These are phyloP conservation scores for Antechinus stuartii DNA, from an alignment of 2,113 vertebrate genomes.

Conservation along the genomic window DNA sequence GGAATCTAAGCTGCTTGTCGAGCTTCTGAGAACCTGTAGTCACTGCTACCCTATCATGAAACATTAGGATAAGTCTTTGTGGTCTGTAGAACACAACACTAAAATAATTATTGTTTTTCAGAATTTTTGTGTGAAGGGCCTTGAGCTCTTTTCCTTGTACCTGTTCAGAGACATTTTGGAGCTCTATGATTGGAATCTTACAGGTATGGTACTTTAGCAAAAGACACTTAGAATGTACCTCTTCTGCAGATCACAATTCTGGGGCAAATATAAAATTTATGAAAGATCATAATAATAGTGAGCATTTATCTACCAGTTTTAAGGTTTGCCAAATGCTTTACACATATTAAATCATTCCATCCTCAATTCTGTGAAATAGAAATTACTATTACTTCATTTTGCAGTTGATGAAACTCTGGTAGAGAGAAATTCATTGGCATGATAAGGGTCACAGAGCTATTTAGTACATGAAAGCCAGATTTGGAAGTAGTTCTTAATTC, in stretches of 20 bases:
- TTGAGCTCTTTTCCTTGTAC: slow-evolving; percentile 95
- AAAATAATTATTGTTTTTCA: slow-evolving; percentile 75
- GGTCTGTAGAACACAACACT: neutral
- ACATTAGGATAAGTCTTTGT: neutral
- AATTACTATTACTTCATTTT: neutral
- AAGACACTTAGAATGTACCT: neutral
- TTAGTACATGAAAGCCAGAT: neutral
- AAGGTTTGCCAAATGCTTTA: neutral
- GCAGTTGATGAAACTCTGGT: neutral
- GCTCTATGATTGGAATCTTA: slow-evolving; percentile 99
- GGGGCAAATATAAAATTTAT: neutral
- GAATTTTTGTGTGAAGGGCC: slow-evolving; percentile 97
- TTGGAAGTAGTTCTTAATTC: neutral
- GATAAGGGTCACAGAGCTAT: neutral
- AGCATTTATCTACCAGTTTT: neutral
- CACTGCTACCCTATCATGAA: neutral
- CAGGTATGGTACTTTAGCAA: slow-evolving; percentile 84
- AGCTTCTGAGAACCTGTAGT: neutral
- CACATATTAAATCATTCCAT: neutral
- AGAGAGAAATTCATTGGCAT: neutral
- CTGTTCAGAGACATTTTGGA: slow-evolving; percentile 97
- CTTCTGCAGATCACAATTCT: neutral
- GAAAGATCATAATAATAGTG: neutral
- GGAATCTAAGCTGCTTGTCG: neutral
- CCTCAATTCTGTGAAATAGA: neutral